Percentiles rank a stretch among this genome's conserved stretches.
phyloP scores from a whole-genome alignment of 2,888 invertebrate species.

The Netelia inedita region DNA sequence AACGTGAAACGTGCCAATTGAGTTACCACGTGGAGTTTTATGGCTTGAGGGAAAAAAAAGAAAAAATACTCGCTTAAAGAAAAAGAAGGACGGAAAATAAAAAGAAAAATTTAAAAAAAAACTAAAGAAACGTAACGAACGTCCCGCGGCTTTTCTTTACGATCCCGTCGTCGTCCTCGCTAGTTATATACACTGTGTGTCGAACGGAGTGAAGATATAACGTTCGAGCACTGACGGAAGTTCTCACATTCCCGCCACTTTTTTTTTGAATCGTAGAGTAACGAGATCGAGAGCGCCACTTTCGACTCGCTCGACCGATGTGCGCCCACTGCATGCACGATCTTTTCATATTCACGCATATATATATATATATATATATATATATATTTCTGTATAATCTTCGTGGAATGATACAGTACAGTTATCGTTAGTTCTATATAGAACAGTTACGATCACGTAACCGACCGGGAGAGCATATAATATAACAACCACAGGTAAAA shows the following conservation, averaged over 20 bases:
- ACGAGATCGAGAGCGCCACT: conserved; percentile 56
- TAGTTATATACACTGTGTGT: not conserved
- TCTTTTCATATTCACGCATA: conserved; percentile 23
- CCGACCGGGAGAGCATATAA: conserved; percentile 28
- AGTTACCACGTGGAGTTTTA: conserved; percentile 46
- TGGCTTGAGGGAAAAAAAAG: not conserved
- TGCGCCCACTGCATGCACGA: conserved; percentile 31
- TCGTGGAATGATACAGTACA: conserved; percentile 21
- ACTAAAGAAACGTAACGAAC: not conserved
- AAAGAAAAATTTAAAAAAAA: not conserved
- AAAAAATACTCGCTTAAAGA: not conserved
- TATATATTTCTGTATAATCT: conserved; percentile 5
- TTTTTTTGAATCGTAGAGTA: conserved; percentile 45
- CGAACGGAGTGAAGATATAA: conserved; percentile 1
- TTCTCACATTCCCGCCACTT: conserved; percentile 48
- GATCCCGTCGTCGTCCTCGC: conserved; percentile 1
- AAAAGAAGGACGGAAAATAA: too few relatives aligned
- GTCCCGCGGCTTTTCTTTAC: conserved; percentile 16
- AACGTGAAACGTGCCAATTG: conserved; percentile 57
- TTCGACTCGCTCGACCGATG: conserved; percentile 45
- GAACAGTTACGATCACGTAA: conserved; percentile 60
- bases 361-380: conserved; percentile 29
- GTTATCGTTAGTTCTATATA: conserved; percentile 17
- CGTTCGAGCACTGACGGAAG: conserved; percentile 36
- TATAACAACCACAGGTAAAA: conserved; percentile 54